Percentiles rank a stretch among this genome's conserved stretches.
Conservation (phyloP, 2,888 invertebrate species). For the Ormyrus nitidulus region DNA sequence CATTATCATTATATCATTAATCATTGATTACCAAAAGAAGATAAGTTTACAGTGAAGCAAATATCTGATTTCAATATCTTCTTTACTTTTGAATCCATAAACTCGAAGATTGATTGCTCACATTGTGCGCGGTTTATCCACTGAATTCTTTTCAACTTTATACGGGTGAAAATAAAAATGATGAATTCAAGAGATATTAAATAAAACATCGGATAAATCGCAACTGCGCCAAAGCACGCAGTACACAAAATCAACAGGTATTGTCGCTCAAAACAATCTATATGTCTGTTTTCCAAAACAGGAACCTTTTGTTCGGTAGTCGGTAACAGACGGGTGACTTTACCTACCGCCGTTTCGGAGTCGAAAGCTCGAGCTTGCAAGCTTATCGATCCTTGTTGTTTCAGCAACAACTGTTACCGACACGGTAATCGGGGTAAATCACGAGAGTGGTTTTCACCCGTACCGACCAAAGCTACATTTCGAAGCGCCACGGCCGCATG, state of each 20-base stretch:
- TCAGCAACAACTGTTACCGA: slow-evolving; percentile 20
- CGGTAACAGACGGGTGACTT: background rate
- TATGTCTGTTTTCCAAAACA: background rate
- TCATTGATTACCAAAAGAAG: too few relatives aligned
- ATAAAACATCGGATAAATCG: background rate
- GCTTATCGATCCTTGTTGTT: background rate
- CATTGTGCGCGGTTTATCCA: too few relatives aligned
- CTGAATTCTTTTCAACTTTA: too few relatives aligned
- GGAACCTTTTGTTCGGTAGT: background rate
- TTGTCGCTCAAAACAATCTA: background rate
- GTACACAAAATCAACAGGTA: slow-evolving; percentile 16
- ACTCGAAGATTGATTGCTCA: too few relatives aligned
- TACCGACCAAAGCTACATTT: slow-evolving; percentile 6
- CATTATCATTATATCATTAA: too few relatives aligned
- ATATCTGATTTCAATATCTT: too few relatives aligned
- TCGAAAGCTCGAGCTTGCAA: slow-evolving; percentile 8
- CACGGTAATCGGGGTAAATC: background rate
- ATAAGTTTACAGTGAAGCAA: too few relatives aligned
- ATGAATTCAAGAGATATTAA: background rate
- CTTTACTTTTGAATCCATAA: too few relatives aligned
- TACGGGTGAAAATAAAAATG: background rate
- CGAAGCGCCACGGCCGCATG: background rate
- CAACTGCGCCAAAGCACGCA: background rate
- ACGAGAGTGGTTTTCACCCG: background rate
- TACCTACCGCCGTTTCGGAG: background rate